Base-by-base conservation (phyloP, 2,113 vertebrate species). In the Tetraodon nigroviridis region DNA sequence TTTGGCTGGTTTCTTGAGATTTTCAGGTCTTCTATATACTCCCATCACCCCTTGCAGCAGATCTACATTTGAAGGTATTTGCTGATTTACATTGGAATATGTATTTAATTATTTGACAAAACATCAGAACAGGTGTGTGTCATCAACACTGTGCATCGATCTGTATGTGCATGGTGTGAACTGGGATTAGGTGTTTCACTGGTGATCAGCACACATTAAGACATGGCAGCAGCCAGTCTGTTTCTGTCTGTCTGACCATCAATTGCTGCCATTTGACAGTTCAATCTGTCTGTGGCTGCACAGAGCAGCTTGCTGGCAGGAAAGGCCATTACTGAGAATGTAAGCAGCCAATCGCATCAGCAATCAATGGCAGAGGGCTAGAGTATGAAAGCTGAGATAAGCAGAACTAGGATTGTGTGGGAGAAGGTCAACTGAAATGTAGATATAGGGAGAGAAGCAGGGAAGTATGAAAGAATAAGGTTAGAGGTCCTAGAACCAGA, bases 251-350 rank as follows among this genome's bases (percentile, higher is more conserved):
- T 92, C 92, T 92, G 86, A 90, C 93, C 95, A 99, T 99, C 93
- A 98, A 98, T 99, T 93, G 92, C 94, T 97, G 95, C 96, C 96
- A 97, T 94, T 92, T 99, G 96, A 98, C 96, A 99, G 96, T 98
- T 99, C 97, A 98, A 99, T 99, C 95, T 98, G 93, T 92, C 77
- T 92, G 92, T 70, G 82, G 77, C 73, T 51, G 59, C 83, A 76
- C 61, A 50, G 75, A 82, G 77, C 78, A 79, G 80, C 73, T 77
- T 67, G 73, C 80, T 83, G 83, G 80, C 94, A 94, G 93, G 93
- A 92, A 93, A 93, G 93, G 94, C 95, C 93, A 98, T 97, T 96
- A 97, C 94, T 92, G 93, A 93, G 94, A 93, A 93, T 89, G 91
- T 92, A 94, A 91, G 94, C 95, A 97, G 92, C 95, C 93, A 94